A percentile compares a stretch with the other conserved stretches of the same genome.
phyloP scores from a whole-genome alignment of 2,888 invertebrate genomes.

The Eupithecia pulchellata region DNA sequence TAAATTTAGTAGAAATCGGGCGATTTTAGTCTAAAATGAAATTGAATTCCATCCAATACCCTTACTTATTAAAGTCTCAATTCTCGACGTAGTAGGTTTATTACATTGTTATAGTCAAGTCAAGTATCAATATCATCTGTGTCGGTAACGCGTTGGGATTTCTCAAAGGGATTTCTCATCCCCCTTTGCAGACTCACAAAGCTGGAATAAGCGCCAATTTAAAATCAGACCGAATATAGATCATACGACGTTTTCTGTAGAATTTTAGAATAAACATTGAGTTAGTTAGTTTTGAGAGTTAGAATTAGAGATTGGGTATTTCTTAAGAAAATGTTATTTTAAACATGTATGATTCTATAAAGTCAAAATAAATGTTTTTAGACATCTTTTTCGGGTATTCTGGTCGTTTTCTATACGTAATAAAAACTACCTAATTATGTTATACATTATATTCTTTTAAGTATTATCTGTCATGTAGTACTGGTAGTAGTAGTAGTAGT shows the following conservation, averaged over 20 bases:
- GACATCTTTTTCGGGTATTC: too few relatives aligned
- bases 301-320: not conserved
- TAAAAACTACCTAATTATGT: too few relatives aligned
- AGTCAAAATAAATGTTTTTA: not conserved
- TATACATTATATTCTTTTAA: too few relatives aligned
- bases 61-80: not conserved
- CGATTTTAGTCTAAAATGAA: not conserved
- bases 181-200: slow-evolving; percentile 4
- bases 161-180: slow-evolving; percentile 7
- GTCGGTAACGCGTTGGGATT: slow-evolving; percentile 7
- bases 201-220: slow-evolving; percentile 11
- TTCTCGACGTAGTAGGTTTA: not conserved
- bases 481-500: too few relatives aligned
- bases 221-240: not conserved
- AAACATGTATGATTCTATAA: not conserved
- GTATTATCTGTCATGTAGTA: too few relatives aligned
- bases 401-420: too few relatives aligned
- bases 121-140: not conserved
- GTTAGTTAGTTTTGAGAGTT: not conserved
- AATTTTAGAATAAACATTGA: not conserved
- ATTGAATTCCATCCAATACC: not conserved
- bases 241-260: slow-evolving; percentile 1
- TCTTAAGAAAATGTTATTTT: not conserved
- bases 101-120: not conserved
- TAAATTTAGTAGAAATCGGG: not conserved